Conservation (phyloP, 1,140 invertebrate genomes). For the Bicyclus anynana region DNA sequence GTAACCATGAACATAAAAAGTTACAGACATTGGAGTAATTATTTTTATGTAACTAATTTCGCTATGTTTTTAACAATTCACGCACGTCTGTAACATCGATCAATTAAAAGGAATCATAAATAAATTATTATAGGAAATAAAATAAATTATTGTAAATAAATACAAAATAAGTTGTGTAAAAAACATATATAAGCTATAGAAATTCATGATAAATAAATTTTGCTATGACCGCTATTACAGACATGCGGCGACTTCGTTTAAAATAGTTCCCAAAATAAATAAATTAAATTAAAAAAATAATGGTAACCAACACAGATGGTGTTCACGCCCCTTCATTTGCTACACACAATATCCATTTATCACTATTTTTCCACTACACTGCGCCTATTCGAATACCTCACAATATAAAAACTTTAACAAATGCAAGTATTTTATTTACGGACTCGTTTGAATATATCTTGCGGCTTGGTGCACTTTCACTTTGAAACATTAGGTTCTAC, state of each 20-base stretch:
- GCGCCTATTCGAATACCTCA: slow-evolving; percentile 7
- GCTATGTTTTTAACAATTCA: slow-evolving; percentile 15
- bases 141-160: not conserved
- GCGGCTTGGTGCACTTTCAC: not conserved
- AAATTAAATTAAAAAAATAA: slow-evolving; percentile 26
- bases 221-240: slow-evolving; percentile 1
- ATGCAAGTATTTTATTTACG: not conserved
- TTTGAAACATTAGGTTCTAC: not conserved
- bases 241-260: slow-evolving; percentile 13
- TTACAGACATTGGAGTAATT: slow-evolving; percentile 4
- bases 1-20: slow-evolving; percentile 11
- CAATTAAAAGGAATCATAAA: not conserved
- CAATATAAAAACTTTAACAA: slow-evolving; percentile 13
- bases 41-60: slow-evolving; percentile 15
- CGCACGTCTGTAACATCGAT: slow-evolving; percentile 7
- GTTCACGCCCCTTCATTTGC: not conserved
- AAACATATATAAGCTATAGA: not conserved
- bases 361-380: slow-evolving; percentile 4
- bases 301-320: slow-evolving; percentile 25
- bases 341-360: not conserved
- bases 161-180: not conserved
- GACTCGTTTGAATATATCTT: slow-evolving; percentile 2
- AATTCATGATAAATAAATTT: not conserved
- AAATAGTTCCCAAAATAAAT: slow-evolving; percentile 27
- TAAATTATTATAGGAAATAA: slow-evolving; percentile 9